Evolutionary conservation across 2,888 invertebrate genomes (phyloP), one percentile per base, ranked within the genome.

Genomic region (Schizotus pectinicornis): DNA sequence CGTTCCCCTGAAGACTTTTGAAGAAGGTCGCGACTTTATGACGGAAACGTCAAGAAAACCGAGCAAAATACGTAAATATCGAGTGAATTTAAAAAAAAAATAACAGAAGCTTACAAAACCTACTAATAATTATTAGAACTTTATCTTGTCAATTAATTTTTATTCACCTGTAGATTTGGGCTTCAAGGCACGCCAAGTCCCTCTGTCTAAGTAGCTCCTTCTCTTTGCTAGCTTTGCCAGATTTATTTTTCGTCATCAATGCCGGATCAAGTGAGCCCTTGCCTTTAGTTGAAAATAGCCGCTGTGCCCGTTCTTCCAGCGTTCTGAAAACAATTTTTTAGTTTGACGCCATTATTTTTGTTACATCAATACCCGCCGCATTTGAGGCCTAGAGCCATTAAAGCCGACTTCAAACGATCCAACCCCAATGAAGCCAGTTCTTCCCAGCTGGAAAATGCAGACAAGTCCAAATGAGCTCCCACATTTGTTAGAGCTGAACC

Each of bases 391-490:
- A 99, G 82, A 3, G 98, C 98, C 89, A 98, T 92, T 8, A 98
- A 81, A 0, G 98, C 98, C 0, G 97, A 97, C 79, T 99, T 99
- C 34, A 99, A 84, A 75, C 99, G 88, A 82, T 99, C 99, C 67
- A 99, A 81, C 12, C 99, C 99, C 2, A 99, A 83, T 0, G 98
- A 97, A 0, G 98, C 98, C 62, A 99, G 80, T 80, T 99, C 99
- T 81, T 95, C 94, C 89, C 94, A 93, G 12, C 96, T 96, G 0
- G 95, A 95, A 79, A 98, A 99, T 0, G 97, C 96, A 0, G 97
- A 96, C n/a, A 99, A 82, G 79, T 99, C 99, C 63, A 99, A 85
- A 82, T 97, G 96, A 2, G 98, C 98, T 12, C 98, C 98, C 3
- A 95, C 89, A 76, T 97, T 94, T 0, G 96, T 91, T 62, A 99